Conservation (phyloP, 37 sponge, comb jelly and placozoan genomes). For the Crambe crambe region DNA sequence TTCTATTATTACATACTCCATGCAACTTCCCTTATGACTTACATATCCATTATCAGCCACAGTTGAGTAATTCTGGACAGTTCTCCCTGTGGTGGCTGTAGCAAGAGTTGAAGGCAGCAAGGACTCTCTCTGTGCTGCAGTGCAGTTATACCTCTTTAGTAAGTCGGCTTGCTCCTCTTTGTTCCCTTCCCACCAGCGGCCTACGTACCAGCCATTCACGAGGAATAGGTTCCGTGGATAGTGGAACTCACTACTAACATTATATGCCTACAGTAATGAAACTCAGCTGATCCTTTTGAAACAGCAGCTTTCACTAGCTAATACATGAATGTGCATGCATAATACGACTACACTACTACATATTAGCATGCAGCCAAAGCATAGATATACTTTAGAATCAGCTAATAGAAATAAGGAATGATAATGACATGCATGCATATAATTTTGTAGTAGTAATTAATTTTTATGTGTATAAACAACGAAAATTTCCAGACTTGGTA, state of each 20-base stretch:
- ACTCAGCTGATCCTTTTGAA: too few relatives aligned
- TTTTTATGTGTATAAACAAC: too few relatives aligned
- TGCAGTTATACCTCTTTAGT: background rate
- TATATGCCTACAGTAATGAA: constrained; percentile 17
- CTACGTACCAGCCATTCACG: constrained; percentile 19
- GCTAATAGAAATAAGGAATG: too few relatives aligned
- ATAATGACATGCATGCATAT: too few relatives aligned
- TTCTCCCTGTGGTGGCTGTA: background rate
- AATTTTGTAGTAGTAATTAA: too few relatives aligned
- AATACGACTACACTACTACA: too few relatives aligned
- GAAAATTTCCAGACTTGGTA: too few relatives aligned
- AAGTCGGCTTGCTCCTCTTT: background rate
- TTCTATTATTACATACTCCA: too few relatives aligned
- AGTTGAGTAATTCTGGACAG: background rate
- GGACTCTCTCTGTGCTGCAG: constrained; percentile 6
- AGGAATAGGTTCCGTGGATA: constrained; percentile 19
- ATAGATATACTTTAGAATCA: too few relatives aligned
- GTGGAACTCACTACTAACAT: background rate
- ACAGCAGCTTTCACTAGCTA: too few relatives aligned
- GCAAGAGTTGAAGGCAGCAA: constrained; percentile 5
- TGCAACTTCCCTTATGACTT: background rate
- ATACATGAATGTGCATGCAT: too few relatives aligned
- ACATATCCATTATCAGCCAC: constrained; percentile 8
- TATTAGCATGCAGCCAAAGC: too few relatives aligned
- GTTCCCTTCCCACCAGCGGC: constrained; percentile 11